Conservation (phyloP, 2,888 invertebrate genomes). For the Eledona agricola region DNA sequence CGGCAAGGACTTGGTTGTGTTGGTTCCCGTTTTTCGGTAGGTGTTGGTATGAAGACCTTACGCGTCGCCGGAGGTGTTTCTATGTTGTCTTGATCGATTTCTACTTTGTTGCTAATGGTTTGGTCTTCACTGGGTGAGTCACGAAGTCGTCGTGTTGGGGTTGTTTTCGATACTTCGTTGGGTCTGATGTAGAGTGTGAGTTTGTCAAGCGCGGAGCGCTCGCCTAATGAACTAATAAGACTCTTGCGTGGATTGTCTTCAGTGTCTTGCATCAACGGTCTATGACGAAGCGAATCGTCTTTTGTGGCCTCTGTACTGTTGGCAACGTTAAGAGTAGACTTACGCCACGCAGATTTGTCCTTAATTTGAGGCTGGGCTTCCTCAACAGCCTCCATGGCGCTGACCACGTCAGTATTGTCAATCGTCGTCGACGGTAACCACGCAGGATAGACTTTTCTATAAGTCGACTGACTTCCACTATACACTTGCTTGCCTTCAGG, state of each 20-base stretch:
- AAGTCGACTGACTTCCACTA: conserved; percentile 61
- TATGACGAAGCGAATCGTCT: conserved; percentile 59
- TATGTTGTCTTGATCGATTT: conserved; percentile 90
- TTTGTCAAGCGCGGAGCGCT: conserved; percentile 64
- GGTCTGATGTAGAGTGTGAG: conserved; percentile 69
- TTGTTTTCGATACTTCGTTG: conserved; percentile 41
- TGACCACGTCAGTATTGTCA: conserved; percentile 83
- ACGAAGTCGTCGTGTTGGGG: conserved; percentile 37
- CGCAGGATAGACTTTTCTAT: conserved; percentile 75
- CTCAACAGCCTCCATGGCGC: conserved; percentile 87
- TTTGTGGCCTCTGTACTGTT: conserved; percentile 74
- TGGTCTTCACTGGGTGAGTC: conserved; percentile 45
- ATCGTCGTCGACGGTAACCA: conserved; percentile 83
- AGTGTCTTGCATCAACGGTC: conserved; percentile 66
- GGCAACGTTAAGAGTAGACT: conserved; percentile 72
- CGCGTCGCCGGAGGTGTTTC: conserved; percentile 88
- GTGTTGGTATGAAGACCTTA: conserved; percentile 72
- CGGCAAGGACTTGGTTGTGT: conserved; percentile 66
- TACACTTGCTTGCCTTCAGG: conserved; percentile 74
- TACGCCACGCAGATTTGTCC: conserved; percentile 81
- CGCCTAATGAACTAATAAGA: conserved; percentile 67
- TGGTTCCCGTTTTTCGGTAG: conserved; percentile 66
- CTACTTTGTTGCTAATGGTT: conserved; percentile 71
- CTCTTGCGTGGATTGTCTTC: conserved; percentile 64
- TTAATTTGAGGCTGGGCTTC: conserved; percentile 77